Evolutionary conservation across 2,113 vertebrate species (phyloP).

Genomic region (Solenodon paradoxus): DNA sequence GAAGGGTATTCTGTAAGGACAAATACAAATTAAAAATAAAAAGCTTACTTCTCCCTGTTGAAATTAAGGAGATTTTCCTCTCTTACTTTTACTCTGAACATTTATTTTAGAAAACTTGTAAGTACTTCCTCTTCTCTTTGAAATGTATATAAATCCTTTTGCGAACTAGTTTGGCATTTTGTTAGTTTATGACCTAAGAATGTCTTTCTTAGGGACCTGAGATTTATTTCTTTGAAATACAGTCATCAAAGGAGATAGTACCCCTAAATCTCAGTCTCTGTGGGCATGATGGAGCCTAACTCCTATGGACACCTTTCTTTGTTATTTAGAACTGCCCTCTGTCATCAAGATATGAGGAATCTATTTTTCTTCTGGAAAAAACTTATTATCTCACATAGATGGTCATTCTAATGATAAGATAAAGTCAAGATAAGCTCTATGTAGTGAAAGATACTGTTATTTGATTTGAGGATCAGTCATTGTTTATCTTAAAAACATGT

Average conservation of each 20-base stretch:
- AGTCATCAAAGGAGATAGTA: not conserved
- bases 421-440: not conserved
- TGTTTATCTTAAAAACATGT: not conserved
- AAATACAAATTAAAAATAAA: not conserved
- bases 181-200: not conserved
- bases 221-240: not conserved
- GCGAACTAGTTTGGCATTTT: not conserved
- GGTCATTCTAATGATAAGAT: not conserved
- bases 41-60: not conserved
- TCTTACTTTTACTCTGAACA: not conserved
- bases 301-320: not conserved
- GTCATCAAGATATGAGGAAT: not conserved
- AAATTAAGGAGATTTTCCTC: not conserved
- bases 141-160: not conserved
- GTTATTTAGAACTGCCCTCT: not conserved
- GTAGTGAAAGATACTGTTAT: not conserved
- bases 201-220: not conserved
- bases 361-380: not conserved
- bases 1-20: not conserved
- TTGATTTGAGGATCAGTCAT: not conserved
- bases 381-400: not conserved
- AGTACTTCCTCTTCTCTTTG: not conserved
- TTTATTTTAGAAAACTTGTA: constrained; percentile 1
- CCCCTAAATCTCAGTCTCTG: not conserved
- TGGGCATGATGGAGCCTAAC: not conserved